Evolutionary conservation across 2,888 invertebrate species (phyloP).

Genomic region (Chelonus formosanus): DNA sequence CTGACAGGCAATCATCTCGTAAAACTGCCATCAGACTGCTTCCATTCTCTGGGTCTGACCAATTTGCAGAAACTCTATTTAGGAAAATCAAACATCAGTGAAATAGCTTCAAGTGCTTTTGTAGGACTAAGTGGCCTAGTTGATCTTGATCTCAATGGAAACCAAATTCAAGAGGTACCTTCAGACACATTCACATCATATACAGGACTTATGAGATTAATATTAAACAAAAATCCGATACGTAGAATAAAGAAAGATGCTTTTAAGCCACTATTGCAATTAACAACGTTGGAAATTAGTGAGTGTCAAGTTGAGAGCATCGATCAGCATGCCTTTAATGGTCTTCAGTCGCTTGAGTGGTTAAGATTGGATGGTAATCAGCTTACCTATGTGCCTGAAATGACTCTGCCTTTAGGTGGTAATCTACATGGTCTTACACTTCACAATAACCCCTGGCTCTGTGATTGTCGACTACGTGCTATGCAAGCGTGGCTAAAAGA

Average conservation of each 20-base stretch:
- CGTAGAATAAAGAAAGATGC: conserved; percentile 75
- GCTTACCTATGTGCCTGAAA: conserved; percentile 71
- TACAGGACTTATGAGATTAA: conserved; percentile 83
- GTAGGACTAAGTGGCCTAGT: conserved; percentile 86
- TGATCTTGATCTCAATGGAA: conserved; percentile 86
- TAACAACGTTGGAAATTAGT: conserved; percentile 83
- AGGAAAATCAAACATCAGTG: conserved; percentile 79
- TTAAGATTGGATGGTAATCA: conserved; percentile 84
- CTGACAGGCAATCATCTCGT: conserved; percentile 85
- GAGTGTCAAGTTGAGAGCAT: conserved; percentile 81
- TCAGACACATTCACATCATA: conserved; percentile 81
- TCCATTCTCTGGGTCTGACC: conserved; percentile 79
- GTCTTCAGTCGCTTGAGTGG: conserved; percentile 84
- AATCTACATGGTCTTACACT: conserved; percentile 81
- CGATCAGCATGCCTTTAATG: conserved; percentile 82
- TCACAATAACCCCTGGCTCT: conserved; percentile 88
- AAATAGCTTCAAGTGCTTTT: conserved; percentile 83
- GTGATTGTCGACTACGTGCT: conserved; percentile 83
- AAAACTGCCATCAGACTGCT: conserved; percentile 80
- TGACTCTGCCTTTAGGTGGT: conserved; percentile 70
- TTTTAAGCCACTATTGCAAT: conserved; percentile 78
- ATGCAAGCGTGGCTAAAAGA: conserved; percentile 81
- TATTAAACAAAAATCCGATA: conserved; percentile 84
- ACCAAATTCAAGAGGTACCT: conserved; percentile 80
- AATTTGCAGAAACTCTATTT: conserved; percentile 89